Evolutionary conservation across 2,888 invertebrate species (phyloP).

Genomic region (Dynastes maya): DNA sequence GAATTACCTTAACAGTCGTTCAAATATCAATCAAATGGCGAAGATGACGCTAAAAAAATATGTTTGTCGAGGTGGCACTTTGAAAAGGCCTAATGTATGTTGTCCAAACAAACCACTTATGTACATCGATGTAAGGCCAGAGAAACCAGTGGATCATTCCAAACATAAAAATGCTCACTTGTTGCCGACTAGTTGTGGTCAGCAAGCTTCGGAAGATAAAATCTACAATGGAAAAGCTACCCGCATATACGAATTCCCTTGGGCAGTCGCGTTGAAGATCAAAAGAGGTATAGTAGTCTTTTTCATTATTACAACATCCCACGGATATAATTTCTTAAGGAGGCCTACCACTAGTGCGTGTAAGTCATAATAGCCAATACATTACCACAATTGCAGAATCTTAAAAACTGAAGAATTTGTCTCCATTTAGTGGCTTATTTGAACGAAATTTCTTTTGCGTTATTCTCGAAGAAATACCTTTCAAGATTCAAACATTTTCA

Average conservation of each 20-base stretch:
- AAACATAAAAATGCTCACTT: constrained; percentile 1
- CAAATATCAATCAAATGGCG: neutral
- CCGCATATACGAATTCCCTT: constrained; percentile 28
- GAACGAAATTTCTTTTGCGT: no score
- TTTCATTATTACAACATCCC: no score
- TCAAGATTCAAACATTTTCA: no score
- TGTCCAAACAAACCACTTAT: constrained; percentile 17
- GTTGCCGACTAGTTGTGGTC: constrained; percentile 1
- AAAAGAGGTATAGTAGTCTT: neutral
- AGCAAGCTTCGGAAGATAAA: neutral
- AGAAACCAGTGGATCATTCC: constrained; percentile 2
- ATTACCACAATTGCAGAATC: no score
- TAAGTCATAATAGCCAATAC: no score
- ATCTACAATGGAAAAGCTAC: neutral
- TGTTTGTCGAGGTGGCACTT: neutral
- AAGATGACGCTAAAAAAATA: neutral
- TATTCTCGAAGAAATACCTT: no score
- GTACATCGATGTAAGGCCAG: neutral
- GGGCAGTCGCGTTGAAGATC: constrained; percentile 29
- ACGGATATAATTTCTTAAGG: no score
- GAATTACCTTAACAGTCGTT: constrained; percentile 18
- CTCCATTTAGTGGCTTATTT: no score
- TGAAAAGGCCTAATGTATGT: neutral
- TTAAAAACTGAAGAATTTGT: no score
- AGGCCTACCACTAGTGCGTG: no score